A percentile compares a stretch with the other conserved stretches of the same genome.
phyloP scores from a whole-genome alignment of 2,888 invertebrate genomes.

The Tiphia femorata region DNA sequence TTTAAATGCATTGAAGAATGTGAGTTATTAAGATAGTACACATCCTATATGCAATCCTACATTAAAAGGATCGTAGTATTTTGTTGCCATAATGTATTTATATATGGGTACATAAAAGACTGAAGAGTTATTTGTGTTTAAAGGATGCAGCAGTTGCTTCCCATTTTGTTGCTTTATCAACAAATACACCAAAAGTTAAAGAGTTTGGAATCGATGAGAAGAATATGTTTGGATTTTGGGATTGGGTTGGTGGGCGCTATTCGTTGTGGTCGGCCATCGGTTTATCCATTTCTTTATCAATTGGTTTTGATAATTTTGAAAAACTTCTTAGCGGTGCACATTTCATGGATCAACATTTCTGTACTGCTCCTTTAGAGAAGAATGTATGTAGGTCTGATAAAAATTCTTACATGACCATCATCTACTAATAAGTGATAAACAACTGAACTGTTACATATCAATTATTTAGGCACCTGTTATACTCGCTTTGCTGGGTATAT shows the following conservation, averaged over 20 bases:
- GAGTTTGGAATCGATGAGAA: constrained; percentile 97
- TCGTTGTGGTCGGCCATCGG: constrained; percentile 99
- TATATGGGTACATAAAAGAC: not conserved
- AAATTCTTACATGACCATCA: not conserved
- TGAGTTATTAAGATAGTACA: constrained; percentile 73
- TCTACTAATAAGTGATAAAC: not conserved
- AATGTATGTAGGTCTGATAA: constrained; percentile 89
- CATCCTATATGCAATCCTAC: no score
- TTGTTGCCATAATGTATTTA: not conserved
- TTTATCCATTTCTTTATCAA: constrained; percentile 90
- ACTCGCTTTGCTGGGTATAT: constrained; percentile 89
- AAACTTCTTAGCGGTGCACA: constrained; percentile 91
- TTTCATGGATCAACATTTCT: constrained; percentile 95
- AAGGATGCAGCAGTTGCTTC: constrained; percentile 88
- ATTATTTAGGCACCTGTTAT: constrained; percentile 87
- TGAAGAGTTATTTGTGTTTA: constrained; percentile 27
- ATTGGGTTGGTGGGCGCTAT: constrained; percentile 98
- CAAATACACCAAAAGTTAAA: constrained; percentile 93
- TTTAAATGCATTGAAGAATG: constrained; percentile 86
- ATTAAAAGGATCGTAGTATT: not conserved
- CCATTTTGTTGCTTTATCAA: constrained; percentile 98
- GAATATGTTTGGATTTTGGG: constrained; percentile 99
- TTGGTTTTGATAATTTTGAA: constrained; percentile 96
- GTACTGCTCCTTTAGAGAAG: constrained; percentile 85
- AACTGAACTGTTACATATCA: constrained; percentile 8